These are phyloP conservation scores for Megaleporinus macrocephalus DNA, from an alignment of 2,113 vertebrate genomes.

Conservation along the genomic window DNA sequence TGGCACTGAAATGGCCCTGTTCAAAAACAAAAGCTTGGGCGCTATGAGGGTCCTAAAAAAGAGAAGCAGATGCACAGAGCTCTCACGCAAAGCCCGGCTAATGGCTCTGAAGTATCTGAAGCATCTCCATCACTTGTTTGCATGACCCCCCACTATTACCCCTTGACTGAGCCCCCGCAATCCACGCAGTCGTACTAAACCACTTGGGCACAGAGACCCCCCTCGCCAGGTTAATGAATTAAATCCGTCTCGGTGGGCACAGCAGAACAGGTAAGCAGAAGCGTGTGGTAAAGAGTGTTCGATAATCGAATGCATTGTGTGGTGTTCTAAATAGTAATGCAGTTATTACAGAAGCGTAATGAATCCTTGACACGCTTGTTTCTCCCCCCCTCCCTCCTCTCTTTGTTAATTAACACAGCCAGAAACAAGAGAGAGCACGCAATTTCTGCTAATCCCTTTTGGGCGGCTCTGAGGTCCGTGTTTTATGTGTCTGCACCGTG, in stretches of 20 bases:
- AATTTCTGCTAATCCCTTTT: not conserved
- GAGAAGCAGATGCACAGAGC: conserved; percentile 15
- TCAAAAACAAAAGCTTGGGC: conserved; percentile 36
- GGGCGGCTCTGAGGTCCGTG: not conserved
- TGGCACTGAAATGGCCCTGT: conserved; percentile 9
- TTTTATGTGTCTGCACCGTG: not conserved
- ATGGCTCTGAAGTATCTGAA: conserved; percentile 50
- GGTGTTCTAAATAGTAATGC: conserved; percentile 12
- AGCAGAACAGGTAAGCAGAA: not conserved
- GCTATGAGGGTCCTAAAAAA: conserved; percentile 16
- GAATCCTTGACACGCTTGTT: conserved; percentile 24
- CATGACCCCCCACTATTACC: not conserved
- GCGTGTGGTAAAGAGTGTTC: not conserved
- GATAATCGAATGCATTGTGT: conserved; percentile 11
- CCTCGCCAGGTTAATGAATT: conserved; percentile 17
- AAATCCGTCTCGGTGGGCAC: not conserved
- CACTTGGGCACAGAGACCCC: conserved; percentile 21
- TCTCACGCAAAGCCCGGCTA: conserved; percentile 15
- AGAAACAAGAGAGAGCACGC: conserved; percentile 6
- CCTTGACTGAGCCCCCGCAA: not conserved
- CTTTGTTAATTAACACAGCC: conserved; percentile 30
- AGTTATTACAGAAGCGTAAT: conserved; percentile 21
- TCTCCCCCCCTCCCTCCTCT: not conserved
- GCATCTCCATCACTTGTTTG: conserved; percentile 30
- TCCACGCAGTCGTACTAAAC: conserved; percentile 4